Conservation (phyloP, 2,888 invertebrate species). For the Orchestes rusci region DNA sequence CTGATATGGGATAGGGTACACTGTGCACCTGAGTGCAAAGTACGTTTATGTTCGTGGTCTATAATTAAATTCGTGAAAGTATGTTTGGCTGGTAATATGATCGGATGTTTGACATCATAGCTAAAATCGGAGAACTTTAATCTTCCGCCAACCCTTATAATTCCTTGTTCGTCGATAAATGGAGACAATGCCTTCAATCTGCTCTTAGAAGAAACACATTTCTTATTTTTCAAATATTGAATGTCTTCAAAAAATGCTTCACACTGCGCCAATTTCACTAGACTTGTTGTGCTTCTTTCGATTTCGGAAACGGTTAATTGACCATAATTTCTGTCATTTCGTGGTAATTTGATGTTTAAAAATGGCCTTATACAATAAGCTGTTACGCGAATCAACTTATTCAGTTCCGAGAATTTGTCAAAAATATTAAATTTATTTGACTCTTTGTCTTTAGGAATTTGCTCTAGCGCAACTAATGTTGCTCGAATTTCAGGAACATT, state of each 20-base stretch:
- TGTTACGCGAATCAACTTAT: too few species aligned
- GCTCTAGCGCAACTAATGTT: too few species aligned
- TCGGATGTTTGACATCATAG: conserved; percentile 21
- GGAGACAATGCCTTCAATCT: conserved; percentile 10
- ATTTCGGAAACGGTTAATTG: too few species aligned
- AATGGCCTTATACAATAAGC: too few species aligned
- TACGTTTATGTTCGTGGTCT: conserved; percentile 16
- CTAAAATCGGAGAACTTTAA: conserved; percentile 11
- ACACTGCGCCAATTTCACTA: too few species aligned
- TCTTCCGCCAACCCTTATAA: conserved; percentile 25
- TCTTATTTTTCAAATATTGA: not conserved
- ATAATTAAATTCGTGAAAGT: conserved; percentile 21
- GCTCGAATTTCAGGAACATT: too few species aligned
- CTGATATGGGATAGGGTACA: conserved; percentile 16
- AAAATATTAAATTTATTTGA: too few species aligned
- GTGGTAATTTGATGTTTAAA: too few species aligned
- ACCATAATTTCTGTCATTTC: too few species aligned
- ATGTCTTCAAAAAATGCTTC: not conserved
- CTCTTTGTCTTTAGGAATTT: too few species aligned
- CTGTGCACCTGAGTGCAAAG: conserved; percentile 23
- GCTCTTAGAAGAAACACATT: not conserved
- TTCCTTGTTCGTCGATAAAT: conserved; percentile 19
- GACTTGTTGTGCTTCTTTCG: too few species aligned
- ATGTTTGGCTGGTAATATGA: conserved; percentile 22
- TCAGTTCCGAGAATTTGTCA: too few species aligned